Percentiles rank a stretch among this genome's conserved stretches.
phyloP scores from a whole-genome alignment of 1,140 invertebrate species.

The Gryllus bimaculatus region DNA sequence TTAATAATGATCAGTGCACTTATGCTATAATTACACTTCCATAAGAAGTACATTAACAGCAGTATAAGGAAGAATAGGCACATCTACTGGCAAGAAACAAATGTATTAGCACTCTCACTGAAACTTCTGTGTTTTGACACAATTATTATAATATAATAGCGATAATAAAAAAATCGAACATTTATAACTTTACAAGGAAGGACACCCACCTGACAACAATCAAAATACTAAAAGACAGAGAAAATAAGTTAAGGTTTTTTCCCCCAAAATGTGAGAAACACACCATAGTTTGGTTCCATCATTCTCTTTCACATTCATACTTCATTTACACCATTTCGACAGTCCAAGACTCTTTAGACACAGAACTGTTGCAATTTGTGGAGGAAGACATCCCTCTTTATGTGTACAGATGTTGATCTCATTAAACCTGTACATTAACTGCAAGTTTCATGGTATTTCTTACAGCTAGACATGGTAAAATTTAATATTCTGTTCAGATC shows the following conservation, averaged over 20 bases:
- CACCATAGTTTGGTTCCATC: background rate
- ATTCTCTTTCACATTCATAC: background rate
- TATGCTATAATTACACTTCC: background rate
- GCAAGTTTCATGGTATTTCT: background rate
- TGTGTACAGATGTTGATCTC: background rate
- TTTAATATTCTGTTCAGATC: background rate
- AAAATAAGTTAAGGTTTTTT: background rate
- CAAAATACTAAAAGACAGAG: background rate
- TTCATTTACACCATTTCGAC: background rate
- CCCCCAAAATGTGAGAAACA: background rate
- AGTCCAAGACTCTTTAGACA: background rate
- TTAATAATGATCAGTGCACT: background rate
- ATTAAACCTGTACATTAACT: background rate
- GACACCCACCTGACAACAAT: background rate
- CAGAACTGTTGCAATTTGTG: conserved; percentile 4
- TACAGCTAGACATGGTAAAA: background rate
- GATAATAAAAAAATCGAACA: background rate
- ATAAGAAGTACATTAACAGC: background rate
- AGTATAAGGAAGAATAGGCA: background rate
- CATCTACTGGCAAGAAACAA: background rate
- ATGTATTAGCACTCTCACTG: background rate
- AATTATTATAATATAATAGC: background rate
- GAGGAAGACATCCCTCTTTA: background rate
- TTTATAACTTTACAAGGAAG: background rate
- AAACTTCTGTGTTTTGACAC: background rate